Base-by-base conservation (phyloP, 2,888 invertebrate species). In the Cryptocheilus praepositus region DNA sequence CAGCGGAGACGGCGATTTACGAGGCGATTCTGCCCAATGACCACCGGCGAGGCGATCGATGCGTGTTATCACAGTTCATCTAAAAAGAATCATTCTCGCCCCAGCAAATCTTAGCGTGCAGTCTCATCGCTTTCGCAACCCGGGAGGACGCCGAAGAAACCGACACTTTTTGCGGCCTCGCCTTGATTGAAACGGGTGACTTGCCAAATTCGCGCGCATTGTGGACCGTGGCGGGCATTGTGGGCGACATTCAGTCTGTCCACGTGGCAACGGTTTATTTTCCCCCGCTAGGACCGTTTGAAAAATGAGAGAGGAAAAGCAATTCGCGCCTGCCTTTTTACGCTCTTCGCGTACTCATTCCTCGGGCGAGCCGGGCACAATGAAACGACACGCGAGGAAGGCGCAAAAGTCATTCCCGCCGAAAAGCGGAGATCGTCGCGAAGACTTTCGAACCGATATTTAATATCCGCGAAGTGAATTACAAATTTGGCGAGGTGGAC, bases 111-210 rank as follows among this genome's bases (percentile, higher is more conserved):
- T 36, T 36, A 7, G 36, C 36, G 36, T 11, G 36, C 11, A 36
- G 7, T 36, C 36, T 2, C 36, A 7, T 7, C 36, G 36, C 36
- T 36, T 7, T 7, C 36, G 45, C 21, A 21, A 15, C 7, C 45
- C 49, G 44, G 15, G 22, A 53, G 36, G 28, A 18, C 18, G 16
- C 16, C 44, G 25, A 54, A 22, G 22, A 54, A 45, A 22, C 54
- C 28, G 43, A n/a, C 44, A 18, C 22, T 56, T 56, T 56, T 36
- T 46, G 22, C 59, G 18, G 49, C 16, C 36, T 21, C 16, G 56
- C 53, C 65, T 70, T 83, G 82, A 83, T 83, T 83, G 81, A 79
- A 83, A 82, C 58, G 66, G 72, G 72, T 79, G 75, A 79, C 80
- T 81, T 75, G 79, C 79, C 81, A 73, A 80, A 80, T 77, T 73